Evolutionary conservation across 2,797 vertebrate genomes (phyloP).

Genomic region (Alauda arvensis): DNA sequence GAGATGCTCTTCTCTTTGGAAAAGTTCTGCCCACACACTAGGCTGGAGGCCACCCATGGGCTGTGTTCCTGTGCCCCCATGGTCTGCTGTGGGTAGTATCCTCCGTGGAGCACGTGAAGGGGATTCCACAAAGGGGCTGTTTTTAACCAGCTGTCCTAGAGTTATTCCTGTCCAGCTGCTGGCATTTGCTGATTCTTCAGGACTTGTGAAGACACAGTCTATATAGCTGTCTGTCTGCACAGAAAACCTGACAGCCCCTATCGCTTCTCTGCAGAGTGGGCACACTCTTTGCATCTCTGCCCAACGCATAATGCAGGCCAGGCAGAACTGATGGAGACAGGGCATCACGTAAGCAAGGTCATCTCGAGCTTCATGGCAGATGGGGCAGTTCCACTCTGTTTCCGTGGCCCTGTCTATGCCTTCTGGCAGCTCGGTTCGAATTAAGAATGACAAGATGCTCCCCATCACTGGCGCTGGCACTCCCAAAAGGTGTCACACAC

Average conservation of each 20-base stretch:
- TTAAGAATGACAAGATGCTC: background rate
- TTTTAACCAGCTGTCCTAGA: background rate
- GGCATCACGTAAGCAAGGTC: background rate
- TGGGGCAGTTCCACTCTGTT: background rate
- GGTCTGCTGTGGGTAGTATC: background rate
- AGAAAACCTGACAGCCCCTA: background rate
- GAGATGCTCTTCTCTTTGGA: background rate
- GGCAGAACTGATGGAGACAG: background rate
- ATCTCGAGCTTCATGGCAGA: background rate
- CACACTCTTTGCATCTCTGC: background rate
- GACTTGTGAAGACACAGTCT: background rate
- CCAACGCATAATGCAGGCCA: background rate
- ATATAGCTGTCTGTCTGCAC: background rate
- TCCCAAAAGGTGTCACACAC: background rate
- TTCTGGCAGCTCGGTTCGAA: background rate
- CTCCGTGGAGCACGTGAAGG: background rate
- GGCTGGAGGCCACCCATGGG: background rate
- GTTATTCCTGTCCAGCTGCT: background rate
- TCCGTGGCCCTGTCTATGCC: background rate
- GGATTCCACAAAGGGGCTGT: background rate
- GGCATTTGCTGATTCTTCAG: background rate
- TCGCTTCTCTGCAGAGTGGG: background rate
- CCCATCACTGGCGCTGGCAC: background rate
- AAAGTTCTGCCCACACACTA: background rate
- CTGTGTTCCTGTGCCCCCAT: background rate